phyloP scores from a whole-genome alignment of 64 coral and sea anemone species.

The Stichodactyla mertensii region DNA sequence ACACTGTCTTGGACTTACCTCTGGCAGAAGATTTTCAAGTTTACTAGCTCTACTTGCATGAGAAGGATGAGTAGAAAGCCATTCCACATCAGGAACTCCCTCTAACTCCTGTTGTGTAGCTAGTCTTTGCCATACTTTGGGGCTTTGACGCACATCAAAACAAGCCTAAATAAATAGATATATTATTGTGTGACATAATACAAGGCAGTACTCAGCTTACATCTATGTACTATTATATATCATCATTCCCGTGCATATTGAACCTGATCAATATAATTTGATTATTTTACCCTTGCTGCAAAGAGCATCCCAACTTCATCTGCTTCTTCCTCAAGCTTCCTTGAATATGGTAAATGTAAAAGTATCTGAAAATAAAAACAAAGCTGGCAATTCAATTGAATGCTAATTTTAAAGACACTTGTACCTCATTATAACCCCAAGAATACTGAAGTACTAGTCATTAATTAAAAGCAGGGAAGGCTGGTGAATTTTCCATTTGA shows the following conservation, averaged over 20 bases:
- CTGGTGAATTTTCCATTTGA: no score
- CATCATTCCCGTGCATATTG: background rate
- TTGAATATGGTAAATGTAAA: constrained; percentile 84
- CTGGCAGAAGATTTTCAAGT: constrained; percentile 50
- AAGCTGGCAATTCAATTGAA: background rate
- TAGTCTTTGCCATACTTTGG: constrained; percentile 59
- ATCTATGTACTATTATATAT: background rate
- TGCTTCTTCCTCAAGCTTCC: constrained; percentile 88
- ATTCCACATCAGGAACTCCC: constrained; percentile 28
- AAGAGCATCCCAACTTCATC: constrained; percentile 92
- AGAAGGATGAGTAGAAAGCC: constrained; percentile 65
- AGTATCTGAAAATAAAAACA: constrained; percentile 63
- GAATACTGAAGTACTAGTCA: no score
- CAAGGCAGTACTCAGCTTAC: background rate
- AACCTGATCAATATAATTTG: background rate
- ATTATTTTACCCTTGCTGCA: constrained; percentile 69
- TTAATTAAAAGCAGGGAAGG: no score
- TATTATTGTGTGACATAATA: background rate
- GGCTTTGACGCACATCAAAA: constrained; percentile 58
- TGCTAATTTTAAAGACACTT: no score
- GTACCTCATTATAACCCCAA: no score
- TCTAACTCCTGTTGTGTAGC: constrained; percentile 1
- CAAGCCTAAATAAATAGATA: constrained; percentile 25
- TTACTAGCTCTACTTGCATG: constrained; percentile 54
- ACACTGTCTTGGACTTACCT: constrained; percentile 18